Conservation (phyloP, 2,113 vertebrate genomes). For the Notiomystis cincta region DNA sequence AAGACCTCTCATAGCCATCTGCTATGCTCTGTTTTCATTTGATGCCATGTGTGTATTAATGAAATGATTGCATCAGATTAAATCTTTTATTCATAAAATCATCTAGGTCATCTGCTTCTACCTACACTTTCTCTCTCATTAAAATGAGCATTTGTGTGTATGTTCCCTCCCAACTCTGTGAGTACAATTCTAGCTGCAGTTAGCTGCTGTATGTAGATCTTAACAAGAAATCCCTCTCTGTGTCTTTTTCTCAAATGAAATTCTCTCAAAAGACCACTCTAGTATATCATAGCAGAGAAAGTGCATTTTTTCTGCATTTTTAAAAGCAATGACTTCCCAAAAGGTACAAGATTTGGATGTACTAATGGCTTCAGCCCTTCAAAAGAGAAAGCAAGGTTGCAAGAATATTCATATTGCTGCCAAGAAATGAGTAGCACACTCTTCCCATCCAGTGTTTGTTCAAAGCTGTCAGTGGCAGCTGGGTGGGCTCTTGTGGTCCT, state of each 20-base stretch:
- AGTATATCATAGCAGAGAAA: background rate
- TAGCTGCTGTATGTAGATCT: background rate
- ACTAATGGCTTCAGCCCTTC: background rate
- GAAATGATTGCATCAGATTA: slow-evolving; percentile 75
- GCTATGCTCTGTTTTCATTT: slow-evolving; percentile 66
- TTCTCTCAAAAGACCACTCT: background rate
- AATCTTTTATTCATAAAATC: slow-evolving; percentile 71
- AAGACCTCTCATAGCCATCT: slow-evolving; percentile 70
- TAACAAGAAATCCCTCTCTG: background rate
- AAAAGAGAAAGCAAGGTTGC: background rate
- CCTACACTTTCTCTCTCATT: background rate
- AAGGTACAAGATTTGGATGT: background rate
- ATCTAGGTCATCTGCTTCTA: slow-evolving; percentile 44
- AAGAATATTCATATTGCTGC: background rate
- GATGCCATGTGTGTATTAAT: slow-evolving; percentile 73
- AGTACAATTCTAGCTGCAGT: background rate
- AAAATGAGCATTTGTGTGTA: background rate
- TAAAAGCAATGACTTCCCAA: background rate
- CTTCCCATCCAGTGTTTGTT: background rate
- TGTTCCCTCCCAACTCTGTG: fast-evolving
- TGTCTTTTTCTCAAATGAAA: background rate
- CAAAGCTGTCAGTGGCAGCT: background rate
- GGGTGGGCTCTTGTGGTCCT: background rate
- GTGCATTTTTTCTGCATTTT: background rate
- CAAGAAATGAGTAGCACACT: background rate